phyloP scores from a whole-genome alignment of 2,113 vertebrate genomes.

The Nycticryphes semicollaris region DNA sequence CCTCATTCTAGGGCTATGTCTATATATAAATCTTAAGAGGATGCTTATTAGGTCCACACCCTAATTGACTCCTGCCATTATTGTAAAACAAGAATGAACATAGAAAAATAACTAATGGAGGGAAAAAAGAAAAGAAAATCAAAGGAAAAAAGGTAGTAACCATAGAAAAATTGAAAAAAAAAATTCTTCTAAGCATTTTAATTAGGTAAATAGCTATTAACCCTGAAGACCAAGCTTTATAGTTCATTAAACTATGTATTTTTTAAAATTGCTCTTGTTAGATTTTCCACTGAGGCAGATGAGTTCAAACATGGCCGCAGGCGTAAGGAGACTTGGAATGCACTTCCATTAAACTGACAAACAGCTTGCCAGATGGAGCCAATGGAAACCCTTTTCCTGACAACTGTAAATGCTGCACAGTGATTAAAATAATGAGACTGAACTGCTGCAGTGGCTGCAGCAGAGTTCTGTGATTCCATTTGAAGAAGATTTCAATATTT shows the following conservation, averaged over 20 bases:
- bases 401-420: not conserved
- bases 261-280: not conserved
- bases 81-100: not conserved
- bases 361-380: slow-evolving; percentile 18
- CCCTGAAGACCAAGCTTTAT: not conserved
- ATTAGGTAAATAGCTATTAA: slow-evolving; percentile 21
- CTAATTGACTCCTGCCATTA: not conserved
- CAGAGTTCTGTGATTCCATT: not conserved
- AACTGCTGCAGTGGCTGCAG: not conserved
- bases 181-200: not conserved
- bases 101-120: not conserved
- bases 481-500: not conserved
- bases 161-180: not conserved
- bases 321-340: slow-evolving; percentile 1
- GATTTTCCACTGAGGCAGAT: not conserved
- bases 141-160: not conserved
- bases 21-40: not conserved
- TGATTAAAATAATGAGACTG: slow-evolving; percentile 42
- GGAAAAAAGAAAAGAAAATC: not conserved
- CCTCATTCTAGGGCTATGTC: not conserved
- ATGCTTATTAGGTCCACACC: not conserved
- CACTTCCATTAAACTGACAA: slow-evolving; percentile 25
- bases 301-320: not conserved
- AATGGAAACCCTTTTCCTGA: slow-evolving; percentile 6
- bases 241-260: not conserved